Evolutionary conservation across 2,797 vertebrate species (phyloP).

Genomic region (Sebastes steindachneri): DNA sequence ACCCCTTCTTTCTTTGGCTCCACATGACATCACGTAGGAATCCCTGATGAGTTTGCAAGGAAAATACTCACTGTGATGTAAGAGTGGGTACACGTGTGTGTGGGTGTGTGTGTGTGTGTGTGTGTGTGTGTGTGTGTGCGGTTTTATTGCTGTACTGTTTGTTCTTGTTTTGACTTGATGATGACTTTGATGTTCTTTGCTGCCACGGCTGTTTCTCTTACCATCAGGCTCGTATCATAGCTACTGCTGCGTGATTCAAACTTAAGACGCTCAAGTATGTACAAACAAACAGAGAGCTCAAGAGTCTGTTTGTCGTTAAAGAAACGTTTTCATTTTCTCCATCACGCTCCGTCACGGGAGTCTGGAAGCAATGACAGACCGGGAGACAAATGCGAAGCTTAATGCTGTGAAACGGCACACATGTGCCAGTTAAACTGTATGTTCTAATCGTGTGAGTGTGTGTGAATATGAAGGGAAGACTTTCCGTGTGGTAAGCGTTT

Average conservation of each 20-base stretch:
- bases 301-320: slow-evolving; percentile 37
- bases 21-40: slow-evolving; percentile 44
- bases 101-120: neutral
- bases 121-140: too few species aligned
- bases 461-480: neutral
- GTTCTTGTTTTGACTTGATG: slow-evolving; percentile 54
- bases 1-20: neutral
- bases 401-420: slow-evolving; percentile 17
- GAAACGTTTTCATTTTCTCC: slow-evolving; percentile 12
- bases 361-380: slow-evolving; percentile 29
- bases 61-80: slow-evolving; percentile 20
- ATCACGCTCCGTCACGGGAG: slow-evolving; percentile 15
- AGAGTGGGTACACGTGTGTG: neutral
- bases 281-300: slow-evolving; percentile 31
- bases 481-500: slow-evolving; percentile 35
- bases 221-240: slow-evolving; percentile 20
- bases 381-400: slow-evolving; percentile 17
- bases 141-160: slow-evolving; percentile 56
- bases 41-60: slow-evolving; percentile 22
- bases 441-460: slow-evolving; percentile 11
- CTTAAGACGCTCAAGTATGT: neutral
- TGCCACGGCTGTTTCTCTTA: neutral
- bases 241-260: slow-evolving; percentile 32
- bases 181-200: slow-evolving; percentile 39
- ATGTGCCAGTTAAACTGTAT: slow-evolving; percentile 10